These are phyloP conservation scores for Agrochola lota DNA, from an alignment of 2,888 invertebrate species.

Conservation along the genomic window DNA sequence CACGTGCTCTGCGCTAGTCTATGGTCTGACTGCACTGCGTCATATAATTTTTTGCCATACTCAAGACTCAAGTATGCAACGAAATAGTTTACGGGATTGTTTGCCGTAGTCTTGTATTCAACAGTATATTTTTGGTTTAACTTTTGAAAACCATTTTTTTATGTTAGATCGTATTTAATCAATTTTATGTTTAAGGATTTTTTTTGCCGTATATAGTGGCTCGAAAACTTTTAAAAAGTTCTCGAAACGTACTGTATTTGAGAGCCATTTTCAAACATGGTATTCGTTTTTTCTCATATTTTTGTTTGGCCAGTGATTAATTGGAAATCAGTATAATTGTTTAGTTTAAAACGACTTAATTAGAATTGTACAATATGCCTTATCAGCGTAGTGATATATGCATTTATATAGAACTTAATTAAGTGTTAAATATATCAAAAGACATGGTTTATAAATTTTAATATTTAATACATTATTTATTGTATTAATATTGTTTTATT, in stretches of 20 bases:
- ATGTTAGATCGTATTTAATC: constrained; percentile 10
- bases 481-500: constrained; percentile 43
- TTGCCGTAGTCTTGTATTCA: background rate
- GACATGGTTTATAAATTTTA: constrained; percentile 43
- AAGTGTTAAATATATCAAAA: constrained; percentile 50
- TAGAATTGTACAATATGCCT: constrained; percentile 64
- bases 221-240: constrained; percentile 26
- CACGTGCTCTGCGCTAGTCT: no score
- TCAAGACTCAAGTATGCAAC: background rate
- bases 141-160: background rate
- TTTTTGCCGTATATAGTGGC: background rate
- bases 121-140: background rate
- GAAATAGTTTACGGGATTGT: background rate
- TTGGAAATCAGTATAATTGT: constrained; percentile 7
- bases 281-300: background rate
- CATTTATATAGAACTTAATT: constrained; percentile 59
- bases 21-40: no score
- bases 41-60: no score
- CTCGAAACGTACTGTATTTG: background rate
- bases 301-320: constrained; percentile 1
- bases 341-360: constrained; percentile 25
- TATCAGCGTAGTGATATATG: constrained; percentile 69
- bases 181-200: background rate
- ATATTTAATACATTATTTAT: constrained; percentile 65
- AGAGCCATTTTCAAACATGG: background rate